A percentile compares a stretch with the other conserved stretches of the same genome.
Evolutionary conservation across 1,140 invertebrate species (phyloP).

Genomic region (Elymnias hypermnestra): DNA sequence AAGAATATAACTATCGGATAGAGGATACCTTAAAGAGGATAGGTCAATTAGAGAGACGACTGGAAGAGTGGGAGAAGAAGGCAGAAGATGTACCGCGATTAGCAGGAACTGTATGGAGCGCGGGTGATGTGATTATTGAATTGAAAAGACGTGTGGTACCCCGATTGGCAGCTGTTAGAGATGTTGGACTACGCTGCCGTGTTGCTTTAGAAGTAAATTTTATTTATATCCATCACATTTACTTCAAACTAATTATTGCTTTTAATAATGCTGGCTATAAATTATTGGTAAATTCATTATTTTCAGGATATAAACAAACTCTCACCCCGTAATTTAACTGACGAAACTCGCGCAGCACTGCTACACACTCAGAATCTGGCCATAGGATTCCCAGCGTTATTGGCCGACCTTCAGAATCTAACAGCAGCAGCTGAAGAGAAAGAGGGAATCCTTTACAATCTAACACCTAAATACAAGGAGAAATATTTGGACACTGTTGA

Average conservation of each 20-base stretch:
- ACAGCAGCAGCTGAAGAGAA: constrained; percentile 74
- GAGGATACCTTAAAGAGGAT: constrained; percentile 58
- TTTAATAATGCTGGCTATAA: too few relatives aligned
- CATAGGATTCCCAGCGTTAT: constrained; percentile 33
- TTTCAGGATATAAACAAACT: constrained; percentile 50
- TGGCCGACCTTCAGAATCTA: constrained; percentile 36
- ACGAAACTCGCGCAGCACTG: constrained; percentile 30
- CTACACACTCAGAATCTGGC: constrained; percentile 37
- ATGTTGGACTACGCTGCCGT: constrained; percentile 39
- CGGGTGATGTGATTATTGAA: constrained; percentile 60
- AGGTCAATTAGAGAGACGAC: constrained; percentile 39
- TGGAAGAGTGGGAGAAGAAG: constrained; percentile 68
- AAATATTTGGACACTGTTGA: constrained; percentile 81
- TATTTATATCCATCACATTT: background rate
- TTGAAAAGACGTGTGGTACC: constrained; percentile 37
- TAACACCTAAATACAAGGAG: constrained; percentile 82
- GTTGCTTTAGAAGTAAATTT: constrained; percentile 46
- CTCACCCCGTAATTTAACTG: constrained; percentile 47
- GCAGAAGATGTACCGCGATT: constrained; percentile 49
- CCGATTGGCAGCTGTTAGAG: constrained; percentile 30
- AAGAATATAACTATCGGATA: constrained; percentile 66
- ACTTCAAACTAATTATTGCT: too few relatives aligned
- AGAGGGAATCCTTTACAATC: constrained; percentile 78
- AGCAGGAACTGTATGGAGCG: constrained; percentile 57
- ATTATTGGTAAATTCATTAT: too few relatives aligned